Evolutionary conservation across 2,113 vertebrate genomes (phyloP).

Genomic region (Bombycilla garrulus): DNA sequence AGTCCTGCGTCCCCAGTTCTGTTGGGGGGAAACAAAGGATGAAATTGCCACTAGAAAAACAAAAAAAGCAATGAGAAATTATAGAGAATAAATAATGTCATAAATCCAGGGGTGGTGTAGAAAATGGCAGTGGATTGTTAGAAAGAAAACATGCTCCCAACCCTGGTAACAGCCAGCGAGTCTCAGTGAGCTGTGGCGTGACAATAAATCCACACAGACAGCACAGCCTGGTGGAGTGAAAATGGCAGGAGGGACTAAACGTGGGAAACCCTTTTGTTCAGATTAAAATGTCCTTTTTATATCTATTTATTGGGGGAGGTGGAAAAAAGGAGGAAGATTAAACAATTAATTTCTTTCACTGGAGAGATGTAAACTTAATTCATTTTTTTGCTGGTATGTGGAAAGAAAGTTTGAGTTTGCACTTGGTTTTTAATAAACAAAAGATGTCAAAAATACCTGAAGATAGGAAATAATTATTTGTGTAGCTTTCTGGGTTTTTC

Average conservation of each 20-base stretch:
- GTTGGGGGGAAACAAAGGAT: neutral
- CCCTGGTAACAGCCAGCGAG: neutral
- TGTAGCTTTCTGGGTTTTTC: neutral
- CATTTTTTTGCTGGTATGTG: neutral
- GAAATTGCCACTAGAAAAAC: neutral
- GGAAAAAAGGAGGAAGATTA: neutral
- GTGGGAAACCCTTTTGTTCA: neutral
- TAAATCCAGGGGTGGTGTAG: neutral
- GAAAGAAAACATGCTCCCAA: neutral
- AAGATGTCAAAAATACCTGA: neutral
- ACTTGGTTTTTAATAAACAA: neutral
- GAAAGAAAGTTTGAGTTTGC: neutral
- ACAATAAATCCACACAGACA: neutral
- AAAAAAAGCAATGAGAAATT: neutral
- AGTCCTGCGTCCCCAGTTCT: neutral
- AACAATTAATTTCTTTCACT: neutral
- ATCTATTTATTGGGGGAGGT: neutral
- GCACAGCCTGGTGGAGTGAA: neutral
- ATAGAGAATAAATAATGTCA: neutral
- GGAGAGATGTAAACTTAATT: neutral
- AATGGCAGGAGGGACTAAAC: neutral
- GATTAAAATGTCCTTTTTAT: neutral
- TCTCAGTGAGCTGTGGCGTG: neutral
- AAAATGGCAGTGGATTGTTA: neutral
- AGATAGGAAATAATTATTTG: neutral